Evolutionary conservation across 2,113 vertebrate genomes (phyloP).

Genomic region (Collichthys lucidus): DNA sequence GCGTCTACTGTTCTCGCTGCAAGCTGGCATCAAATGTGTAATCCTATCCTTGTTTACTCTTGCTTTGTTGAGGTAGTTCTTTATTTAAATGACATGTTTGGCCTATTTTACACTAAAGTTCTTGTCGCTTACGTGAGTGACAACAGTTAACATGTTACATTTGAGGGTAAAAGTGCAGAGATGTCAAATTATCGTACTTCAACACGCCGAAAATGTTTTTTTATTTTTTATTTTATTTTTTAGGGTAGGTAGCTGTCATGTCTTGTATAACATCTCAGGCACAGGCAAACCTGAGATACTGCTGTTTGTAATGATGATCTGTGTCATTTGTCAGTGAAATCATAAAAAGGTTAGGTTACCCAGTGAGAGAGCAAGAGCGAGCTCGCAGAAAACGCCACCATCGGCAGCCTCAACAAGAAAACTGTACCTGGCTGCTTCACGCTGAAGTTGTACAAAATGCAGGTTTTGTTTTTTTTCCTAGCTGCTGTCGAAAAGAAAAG

Average conservation of each 20-base stretch:
- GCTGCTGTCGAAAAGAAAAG: slow-evolving; percentile 17
- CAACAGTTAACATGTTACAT: too few relatives aligned
- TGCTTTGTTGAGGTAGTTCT: too few relatives aligned
- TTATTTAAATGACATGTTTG: too few relatives aligned
- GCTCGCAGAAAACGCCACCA: background rate
- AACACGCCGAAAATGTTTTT: background rate
- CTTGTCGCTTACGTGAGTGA: too few relatives aligned
- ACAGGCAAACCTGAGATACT: slow-evolving; percentile 6
- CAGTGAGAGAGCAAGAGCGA: background rate
- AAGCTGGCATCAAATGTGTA: background rate
- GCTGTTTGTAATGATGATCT: background rate
- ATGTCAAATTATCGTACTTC: too few relatives aligned
- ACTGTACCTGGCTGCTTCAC: background rate
- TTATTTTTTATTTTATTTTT: too few relatives aligned
- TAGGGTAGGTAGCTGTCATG: background rate
- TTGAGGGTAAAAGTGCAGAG: too few relatives aligned
- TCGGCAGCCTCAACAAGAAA: background rate
- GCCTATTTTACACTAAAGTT: too few relatives aligned
- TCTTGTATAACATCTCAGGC: background rate
- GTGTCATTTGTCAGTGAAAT: slow-evolving; percentile 32
- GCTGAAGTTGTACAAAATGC: slow-evolving; percentile 16
- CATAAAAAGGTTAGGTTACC: background rate
- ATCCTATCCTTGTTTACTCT: too few relatives aligned
- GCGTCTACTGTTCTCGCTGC: too few relatives aligned
- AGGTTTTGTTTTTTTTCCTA: background rate